A percentile compares a stretch with the other conserved stretches of the same genome.
phyloP scores from a whole-genome alignment of 2,113 vertebrate species.

The Cochlearius cochlearius region DNA sequence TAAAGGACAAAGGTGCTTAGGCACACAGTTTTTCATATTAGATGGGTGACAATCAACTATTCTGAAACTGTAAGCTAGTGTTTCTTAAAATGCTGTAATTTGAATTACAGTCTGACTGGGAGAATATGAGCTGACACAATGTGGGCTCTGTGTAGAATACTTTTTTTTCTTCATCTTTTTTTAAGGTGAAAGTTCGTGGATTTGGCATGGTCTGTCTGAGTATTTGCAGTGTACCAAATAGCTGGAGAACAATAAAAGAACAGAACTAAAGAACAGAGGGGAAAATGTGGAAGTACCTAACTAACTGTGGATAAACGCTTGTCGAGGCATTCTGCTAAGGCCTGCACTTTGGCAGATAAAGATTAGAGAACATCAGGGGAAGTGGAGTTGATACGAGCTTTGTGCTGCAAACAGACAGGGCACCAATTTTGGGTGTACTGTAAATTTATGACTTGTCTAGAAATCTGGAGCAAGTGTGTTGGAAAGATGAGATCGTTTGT shows the following conservation, averaged over 20 bases:
- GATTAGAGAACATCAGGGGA: background rate
- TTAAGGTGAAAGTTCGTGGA: background rate
- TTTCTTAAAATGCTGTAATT: background rate
- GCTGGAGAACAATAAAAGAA: background rate
- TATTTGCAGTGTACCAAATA: background rate
- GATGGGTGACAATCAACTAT: background rate
- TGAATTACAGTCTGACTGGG: background rate
- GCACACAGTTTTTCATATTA: background rate
- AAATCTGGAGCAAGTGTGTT: background rate
- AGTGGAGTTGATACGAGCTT: background rate
- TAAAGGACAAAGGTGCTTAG: background rate
- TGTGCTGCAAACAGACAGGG: background rate
- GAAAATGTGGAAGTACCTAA: background rate
- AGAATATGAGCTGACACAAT: background rate
- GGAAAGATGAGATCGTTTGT: background rate
- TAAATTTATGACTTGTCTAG: background rate
- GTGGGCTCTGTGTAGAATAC: background rate
- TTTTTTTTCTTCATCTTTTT: background rate
- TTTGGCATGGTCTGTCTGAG: background rate
- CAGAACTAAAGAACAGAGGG: background rate
- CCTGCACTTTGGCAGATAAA: background rate
- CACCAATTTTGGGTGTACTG: background rate
- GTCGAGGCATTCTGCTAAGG: background rate
- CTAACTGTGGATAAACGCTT: background rate
- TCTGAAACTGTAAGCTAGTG: background rate